Percentiles rank a stretch among this genome's conserved stretches.
Evolutionary conservation across 2,113 vertebrate species (phyloP).

Genomic region (Eleginops maclovinus): DNA sequence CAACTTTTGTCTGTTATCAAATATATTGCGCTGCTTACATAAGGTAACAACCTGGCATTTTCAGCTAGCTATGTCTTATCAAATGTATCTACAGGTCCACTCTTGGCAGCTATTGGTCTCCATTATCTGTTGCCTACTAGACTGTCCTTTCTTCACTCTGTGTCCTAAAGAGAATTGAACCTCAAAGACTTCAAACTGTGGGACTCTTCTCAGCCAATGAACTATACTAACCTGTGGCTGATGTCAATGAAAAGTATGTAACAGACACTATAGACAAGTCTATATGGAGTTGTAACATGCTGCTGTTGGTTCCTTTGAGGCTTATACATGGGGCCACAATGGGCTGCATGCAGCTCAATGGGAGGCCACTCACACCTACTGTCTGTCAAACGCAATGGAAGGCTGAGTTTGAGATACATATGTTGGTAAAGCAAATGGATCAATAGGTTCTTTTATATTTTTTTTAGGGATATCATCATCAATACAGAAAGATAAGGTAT

Average conservation of each 20-base stretch:
- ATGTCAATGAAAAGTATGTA: slow-evolving; percentile 45
- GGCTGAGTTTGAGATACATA: neutral
- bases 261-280: slow-evolving; percentile 47
- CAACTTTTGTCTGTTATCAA: no score
- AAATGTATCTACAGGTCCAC: neutral
- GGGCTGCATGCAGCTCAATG: slow-evolving; percentile 32
- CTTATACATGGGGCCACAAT: slow-evolving; percentile 41
- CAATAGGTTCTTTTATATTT: neutral
- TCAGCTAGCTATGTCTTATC: neutral
- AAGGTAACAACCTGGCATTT: neutral
- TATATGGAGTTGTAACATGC: slow-evolving; percentile 39
- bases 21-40: no score
- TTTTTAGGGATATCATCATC: no score
- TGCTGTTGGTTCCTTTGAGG: slow-evolving; percentile 41
- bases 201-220: slow-evolving; percentile 36
- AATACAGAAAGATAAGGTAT: no score
- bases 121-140: slow-evolving; percentile 2
- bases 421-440: neutral
- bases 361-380: slow-evolving; percentile 12
- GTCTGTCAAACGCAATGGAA: slow-evolving; percentile 10
- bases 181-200: slow-evolving; percentile 13
- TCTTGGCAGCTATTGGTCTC: neutral
- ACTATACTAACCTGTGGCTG: slow-evolving; percentile 43
- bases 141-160: neutral
- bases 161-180: slow-evolving; percentile 2